These are phyloP conservation scores for Carposina sasakii DNA, from an alignment of 1,140 invertebrate species.

Conservation along the genomic window DNA sequence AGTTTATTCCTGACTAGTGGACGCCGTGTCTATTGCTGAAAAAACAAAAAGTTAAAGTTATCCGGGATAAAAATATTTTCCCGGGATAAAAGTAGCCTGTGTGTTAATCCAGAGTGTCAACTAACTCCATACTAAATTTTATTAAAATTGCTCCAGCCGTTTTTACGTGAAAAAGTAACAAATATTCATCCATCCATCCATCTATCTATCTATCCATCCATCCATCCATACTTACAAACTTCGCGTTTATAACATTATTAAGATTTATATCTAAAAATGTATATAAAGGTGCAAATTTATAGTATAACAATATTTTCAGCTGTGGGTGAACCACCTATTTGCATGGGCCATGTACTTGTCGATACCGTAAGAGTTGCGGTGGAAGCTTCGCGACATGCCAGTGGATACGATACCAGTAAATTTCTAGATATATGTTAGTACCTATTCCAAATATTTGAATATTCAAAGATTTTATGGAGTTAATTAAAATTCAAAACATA, in stretches of 20 bases:
- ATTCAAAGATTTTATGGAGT: no score
- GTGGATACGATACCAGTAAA: conserved; percentile 39
- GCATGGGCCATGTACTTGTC: conserved; percentile 76
- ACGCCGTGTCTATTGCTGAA: not conserved
- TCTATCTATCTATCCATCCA: no score
- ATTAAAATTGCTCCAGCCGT: not conserved
- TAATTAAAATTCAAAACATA: no score
- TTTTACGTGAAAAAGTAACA: no score
- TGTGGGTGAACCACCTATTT: conserved; percentile 85
- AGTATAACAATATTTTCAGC: conserved; percentile 68
- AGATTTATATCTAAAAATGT: not conserved
- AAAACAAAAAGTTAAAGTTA: not conserved
- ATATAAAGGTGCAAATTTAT: not conserved
- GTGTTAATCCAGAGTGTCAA: not conserved
- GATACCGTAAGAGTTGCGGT: conserved; percentile 80
- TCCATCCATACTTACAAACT: no score
- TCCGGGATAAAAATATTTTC: not conserved
- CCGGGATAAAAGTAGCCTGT: conserved; percentile 24
- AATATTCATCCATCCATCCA: no score
- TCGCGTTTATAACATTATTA: no score
- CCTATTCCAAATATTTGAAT: no score
- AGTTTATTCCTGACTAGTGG: conserved; percentile 13
- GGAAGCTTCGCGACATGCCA: conserved; percentile 74
- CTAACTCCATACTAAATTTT: not conserved
- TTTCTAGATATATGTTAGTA: conserved; percentile 24